Percentiles rank a stretch among this genome's conserved stretches.
These are phyloP conservation scores for Lophotriccus pileatus DNA, from an alignment of 2,797 vertebrate species.

Conservation along the genomic window DNA sequence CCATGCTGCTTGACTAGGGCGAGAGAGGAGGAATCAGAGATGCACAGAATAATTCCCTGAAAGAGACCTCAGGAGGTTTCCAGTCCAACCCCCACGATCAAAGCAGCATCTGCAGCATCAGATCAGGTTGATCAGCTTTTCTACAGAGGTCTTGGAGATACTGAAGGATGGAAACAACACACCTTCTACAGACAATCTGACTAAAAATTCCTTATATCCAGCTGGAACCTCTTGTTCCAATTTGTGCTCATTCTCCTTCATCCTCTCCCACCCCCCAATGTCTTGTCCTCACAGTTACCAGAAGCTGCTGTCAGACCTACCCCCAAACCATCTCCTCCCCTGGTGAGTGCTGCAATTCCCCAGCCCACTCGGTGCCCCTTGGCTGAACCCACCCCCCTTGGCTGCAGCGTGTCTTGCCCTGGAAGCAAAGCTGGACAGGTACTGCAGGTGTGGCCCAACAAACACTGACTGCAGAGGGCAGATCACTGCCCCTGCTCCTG, in stretches of 20 bases:
- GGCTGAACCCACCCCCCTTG: background rate
- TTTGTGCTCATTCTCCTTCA: background rate
- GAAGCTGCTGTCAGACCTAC: background rate
- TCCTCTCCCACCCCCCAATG: background rate
- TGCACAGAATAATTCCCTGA: background rate
- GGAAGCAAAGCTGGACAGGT: background rate
- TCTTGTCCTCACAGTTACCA: background rate
- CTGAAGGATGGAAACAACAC: background rate
- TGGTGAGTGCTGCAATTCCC: background rate
- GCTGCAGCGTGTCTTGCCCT: background rate
- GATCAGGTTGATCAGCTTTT: background rate
- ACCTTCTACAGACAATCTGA: background rate
- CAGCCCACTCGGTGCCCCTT: fast-evolving
- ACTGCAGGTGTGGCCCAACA: background rate
- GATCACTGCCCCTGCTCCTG: background rate
- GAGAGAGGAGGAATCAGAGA: background rate
- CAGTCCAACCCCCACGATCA: background rate
- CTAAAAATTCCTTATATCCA: background rate
- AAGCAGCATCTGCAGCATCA: background rate
- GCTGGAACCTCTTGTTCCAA: background rate
- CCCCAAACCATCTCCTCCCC: background rate
- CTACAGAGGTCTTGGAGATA: background rate
- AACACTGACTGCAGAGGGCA: background rate
- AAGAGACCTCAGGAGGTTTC: background rate
- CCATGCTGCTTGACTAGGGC: background rate